Base-by-base conservation (phyloP, 1,140 invertebrate species). In the Wiebesia pumilae region DNA sequence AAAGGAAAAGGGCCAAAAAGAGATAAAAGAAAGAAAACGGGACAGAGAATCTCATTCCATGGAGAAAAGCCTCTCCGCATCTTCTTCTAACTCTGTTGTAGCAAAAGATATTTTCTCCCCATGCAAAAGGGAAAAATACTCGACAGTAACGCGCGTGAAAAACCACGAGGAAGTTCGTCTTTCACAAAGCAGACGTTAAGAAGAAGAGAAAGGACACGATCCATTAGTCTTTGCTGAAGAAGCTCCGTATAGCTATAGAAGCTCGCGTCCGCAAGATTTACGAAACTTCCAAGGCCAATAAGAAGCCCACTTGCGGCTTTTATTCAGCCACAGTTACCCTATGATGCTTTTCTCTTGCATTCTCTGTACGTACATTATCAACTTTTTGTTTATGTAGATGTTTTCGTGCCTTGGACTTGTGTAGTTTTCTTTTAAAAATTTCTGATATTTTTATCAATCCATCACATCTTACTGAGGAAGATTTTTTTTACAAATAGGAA, bases 271-370 rank as follows among this genome's bases (percentile, higher is more conserved):
- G 83, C 86, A 90, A 91, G 90, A 92, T 91, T 90, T 91, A 91
- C 88, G 87, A 90, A 91, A 90, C 89, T 90, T 90, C 84, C 89
- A 88, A 90, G 89, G 85, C 89, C 90, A 91, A 92, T 92, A 92
- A 92, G 91, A 91, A 86, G 87, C 88, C 88, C 62, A 85, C 88
- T 87, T 67, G 86, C 86, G 87, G 54, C 78, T 65, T 78, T 80
- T 80, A 80, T 80, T 80, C 78, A 33, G 24, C 51, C 40, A 14
- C 30, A 27, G 0, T 16, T 21, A 10, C 24, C 27, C 43, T 33
- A 3, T 9, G 77, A 3, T 16, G 58, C 67, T 35, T 69, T 35
- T 35, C 67, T 35, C 67, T 16, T 12, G 10, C 4, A 1, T 16
- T 16, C 67, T 69, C 3, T 69, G 12, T 67, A n/a, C 6, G 27